phyloP scores from a whole-genome alignment of 2,113 vertebrate genomes.

The Chamaea fasciata region DNA sequence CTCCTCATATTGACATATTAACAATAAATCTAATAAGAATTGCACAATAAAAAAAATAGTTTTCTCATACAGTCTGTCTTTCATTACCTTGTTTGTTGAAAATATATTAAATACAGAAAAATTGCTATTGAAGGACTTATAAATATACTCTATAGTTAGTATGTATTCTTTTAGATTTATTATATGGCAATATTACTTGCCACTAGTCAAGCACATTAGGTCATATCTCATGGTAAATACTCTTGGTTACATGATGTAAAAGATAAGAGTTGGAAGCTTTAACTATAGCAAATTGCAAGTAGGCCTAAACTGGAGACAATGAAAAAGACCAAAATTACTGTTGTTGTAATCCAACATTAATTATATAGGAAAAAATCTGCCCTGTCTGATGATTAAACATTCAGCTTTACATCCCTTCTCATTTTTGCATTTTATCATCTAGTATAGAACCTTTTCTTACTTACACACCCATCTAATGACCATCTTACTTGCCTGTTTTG shows the following conservation, averaged over 20 bases:
- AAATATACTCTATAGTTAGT: not conserved
- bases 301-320: not conserved
- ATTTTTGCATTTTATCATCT: not conserved
- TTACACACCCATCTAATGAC: not conserved
- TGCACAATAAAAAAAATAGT: not conserved
- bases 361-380: not conserved
- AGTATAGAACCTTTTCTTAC: not conserved
- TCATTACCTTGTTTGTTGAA: not conserved
- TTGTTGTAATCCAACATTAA: not conserved
- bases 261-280: not conserved
- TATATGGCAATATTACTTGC: not conserved
- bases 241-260: not conserved
- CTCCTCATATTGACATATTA: not conserved
- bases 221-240: not conserved
- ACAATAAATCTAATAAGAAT: not conserved
- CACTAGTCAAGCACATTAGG: not conserved
- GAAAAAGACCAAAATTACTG: not conserved
- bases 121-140: not conserved
- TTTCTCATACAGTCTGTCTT: not conserved
- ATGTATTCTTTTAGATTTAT: not conserved
- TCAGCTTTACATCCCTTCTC: not conserved
- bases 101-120: not conserved
- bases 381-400: not conserved
- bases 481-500: not conserved
- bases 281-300: not conserved